Evolutionary conservation across 1,140 invertebrate genomes (phyloP).

Genomic region (Drosophila saltans): DNA sequence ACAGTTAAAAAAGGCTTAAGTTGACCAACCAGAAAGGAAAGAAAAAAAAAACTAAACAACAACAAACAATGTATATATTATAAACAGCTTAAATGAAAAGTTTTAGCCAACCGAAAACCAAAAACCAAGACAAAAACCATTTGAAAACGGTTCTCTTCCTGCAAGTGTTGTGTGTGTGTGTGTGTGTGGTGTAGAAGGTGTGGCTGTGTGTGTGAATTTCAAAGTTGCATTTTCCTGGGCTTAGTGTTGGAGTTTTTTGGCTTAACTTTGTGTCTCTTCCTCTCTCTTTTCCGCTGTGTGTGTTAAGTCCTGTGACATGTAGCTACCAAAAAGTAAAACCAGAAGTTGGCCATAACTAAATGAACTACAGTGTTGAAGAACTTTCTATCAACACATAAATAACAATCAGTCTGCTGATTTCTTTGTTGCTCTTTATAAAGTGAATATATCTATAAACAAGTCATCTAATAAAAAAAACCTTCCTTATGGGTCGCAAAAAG

Average conservation of each 20-base stretch:
- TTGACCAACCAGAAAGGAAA: constrained; percentile 1
- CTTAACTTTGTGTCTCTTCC: constrained; percentile 48
- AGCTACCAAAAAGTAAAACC: constrained; percentile 34
- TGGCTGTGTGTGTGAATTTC: constrained; percentile 30
- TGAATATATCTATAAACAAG: not conserved
- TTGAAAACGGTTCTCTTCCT: not conserved
- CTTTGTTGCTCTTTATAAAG: constrained; percentile 64
- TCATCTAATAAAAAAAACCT: constrained; percentile 15
- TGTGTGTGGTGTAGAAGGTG: not conserved
- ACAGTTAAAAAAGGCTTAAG: constrained; percentile 53
- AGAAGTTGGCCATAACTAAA: constrained; percentile 40
- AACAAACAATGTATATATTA: constrained; percentile 59
- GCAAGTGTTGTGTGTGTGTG: not conserved
- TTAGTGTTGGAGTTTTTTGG: constrained; percentile 69
- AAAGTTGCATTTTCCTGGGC: constrained; percentile 70
- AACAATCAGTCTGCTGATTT: constrained; percentile 55
- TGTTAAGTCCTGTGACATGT: constrained; percentile 60
- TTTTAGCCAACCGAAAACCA: constrained; percentile 61
- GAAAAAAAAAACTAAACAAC: constrained; percentile 34
- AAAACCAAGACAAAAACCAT: constrained; percentile 69
- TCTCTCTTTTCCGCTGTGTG: constrained; percentile 22
- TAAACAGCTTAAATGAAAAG: constrained; percentile 71
- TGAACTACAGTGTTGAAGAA: constrained; percentile 60
- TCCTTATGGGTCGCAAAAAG: constrained; percentile 66
- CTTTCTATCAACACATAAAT: constrained; percentile 37